Conservation (phyloP, 2,888 invertebrate species). For the Alloscopus bannaensis region DNA sequence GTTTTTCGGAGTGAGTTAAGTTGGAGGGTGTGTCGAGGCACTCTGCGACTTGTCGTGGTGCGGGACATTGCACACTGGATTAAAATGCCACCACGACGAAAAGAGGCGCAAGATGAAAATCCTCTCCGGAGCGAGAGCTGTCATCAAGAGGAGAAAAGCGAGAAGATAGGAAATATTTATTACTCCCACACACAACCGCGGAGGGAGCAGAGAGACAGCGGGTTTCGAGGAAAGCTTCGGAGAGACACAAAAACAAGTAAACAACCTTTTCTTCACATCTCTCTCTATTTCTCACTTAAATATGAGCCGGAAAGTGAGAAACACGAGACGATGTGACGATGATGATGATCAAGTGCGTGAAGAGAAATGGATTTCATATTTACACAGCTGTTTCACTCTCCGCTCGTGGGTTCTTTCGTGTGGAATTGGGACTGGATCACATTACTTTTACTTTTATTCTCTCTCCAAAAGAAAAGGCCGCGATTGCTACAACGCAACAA, state of each 20-base stretch:
- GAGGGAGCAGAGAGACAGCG: no score
- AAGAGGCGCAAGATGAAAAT: background rate
- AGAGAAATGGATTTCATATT: no score
- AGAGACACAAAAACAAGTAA: slow-evolving; percentile 8
- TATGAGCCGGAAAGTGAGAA: background rate
- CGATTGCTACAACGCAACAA: background rate
- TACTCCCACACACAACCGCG: slow-evolving; percentile 25
- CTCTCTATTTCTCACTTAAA: slow-evolving; percentile 11
- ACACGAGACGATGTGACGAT: background rate
- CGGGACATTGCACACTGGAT: no score
- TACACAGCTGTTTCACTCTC: no score
- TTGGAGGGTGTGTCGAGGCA: no score
- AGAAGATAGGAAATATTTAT: slow-evolving; percentile 38
- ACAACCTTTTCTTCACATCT: no score
- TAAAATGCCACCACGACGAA: slow-evolving; percentile 8
- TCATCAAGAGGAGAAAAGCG: slow-evolving; percentile 12
- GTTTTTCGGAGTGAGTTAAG: background rate
- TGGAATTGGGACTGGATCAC: no score
- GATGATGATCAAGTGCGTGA: slow-evolving; percentile 8
- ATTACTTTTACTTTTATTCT: no score
- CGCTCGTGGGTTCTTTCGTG: no score
- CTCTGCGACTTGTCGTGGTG: no score
- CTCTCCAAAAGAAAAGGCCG: background rate
- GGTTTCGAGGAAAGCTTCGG: no score
- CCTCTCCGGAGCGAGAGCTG: slow-evolving; percentile 3